Evolutionary conservation across 2,113 vertebrate genomes (phyloP).

Genomic region (Galemys pyrenaicus): DNA sequence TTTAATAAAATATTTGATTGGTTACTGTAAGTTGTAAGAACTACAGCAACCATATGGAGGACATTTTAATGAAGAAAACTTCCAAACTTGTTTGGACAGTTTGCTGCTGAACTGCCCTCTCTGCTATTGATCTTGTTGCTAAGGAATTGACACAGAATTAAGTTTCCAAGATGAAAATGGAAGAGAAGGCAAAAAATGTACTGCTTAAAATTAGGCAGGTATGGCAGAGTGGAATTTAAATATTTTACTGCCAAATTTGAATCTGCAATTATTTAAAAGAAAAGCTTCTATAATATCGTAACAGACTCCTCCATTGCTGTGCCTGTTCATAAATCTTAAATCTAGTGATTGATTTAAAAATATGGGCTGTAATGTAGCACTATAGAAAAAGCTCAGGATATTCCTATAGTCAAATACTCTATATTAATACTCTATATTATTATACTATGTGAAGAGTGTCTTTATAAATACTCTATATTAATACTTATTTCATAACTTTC

Average conservation of each 20-base stretch:
- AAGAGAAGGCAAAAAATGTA: background rate
- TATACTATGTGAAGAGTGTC: too few species aligned
- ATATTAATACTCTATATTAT: background rate
- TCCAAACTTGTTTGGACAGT: background rate
- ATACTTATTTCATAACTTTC: background rate
- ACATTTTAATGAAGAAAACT: background rate
- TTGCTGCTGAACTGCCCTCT: background rate
- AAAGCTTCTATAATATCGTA: background rate
- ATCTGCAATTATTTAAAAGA: background rate
- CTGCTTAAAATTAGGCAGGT: conserved; percentile 34
- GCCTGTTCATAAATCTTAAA: background rate
- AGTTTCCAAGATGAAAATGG: background rate
- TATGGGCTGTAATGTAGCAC: background rate
- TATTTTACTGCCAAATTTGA: background rate
- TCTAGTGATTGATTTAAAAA: background rate
- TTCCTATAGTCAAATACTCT: background rate
- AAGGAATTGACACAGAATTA: background rate
- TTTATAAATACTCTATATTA: background rate
- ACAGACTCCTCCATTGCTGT: background rate
- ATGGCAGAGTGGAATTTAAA: background rate
- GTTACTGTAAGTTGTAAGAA: background rate
- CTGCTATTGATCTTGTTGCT: background rate
- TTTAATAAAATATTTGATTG: background rate
- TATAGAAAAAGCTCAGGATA: background rate
- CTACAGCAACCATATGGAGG: background rate